Percentiles rank a stretch among this genome's conserved stretches.
phyloP scores from a whole-genome alignment of 2,113 vertebrate genomes.

The Microtus montanus region DNA sequence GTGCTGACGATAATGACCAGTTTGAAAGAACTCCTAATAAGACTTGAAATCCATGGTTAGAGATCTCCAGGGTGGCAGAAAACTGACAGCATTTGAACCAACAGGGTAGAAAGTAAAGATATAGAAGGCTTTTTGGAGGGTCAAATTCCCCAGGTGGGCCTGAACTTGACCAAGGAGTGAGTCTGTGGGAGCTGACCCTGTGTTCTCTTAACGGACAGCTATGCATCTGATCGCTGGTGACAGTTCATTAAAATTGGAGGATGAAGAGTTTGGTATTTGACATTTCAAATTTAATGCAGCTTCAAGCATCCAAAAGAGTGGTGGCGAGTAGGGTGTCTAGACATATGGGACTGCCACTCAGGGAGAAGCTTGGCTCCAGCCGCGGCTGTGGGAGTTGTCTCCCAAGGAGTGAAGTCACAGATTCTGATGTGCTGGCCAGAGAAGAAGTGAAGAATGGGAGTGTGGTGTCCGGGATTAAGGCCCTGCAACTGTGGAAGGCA shows the following conservation, averaged over 20 bases:
- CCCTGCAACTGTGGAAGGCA: not conserved
- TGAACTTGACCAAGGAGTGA: rapidly evolving
- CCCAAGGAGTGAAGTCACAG: not conserved
- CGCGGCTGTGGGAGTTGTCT: not conserved
- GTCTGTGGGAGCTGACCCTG: no score
- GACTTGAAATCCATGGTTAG: not conserved
- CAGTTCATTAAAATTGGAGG: not conserved
- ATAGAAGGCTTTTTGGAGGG: rapidly evolving
- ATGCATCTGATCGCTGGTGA: not conserved
- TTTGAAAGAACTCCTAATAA: not conserved
- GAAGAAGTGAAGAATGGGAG: not conserved
- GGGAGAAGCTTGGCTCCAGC: not conserved
- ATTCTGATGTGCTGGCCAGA: not conserved
- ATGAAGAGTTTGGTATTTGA: not conserved
- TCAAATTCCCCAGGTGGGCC: rapidly evolving
- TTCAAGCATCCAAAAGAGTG: not conserved
- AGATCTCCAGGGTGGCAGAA: rapidly evolving
- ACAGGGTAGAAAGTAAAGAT: no score
- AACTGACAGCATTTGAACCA: not conserved
- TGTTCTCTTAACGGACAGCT: not conserved
- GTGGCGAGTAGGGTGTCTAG: not conserved
- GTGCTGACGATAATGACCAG: no score
- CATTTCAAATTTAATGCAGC: not conserved
- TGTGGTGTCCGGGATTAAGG: not conserved
- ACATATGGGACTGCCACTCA: not conserved